These are phyloP conservation scores for Lasioglossum albipes DNA, from an alignment of 1,140 invertebrate species.

Conservation along the genomic window DNA sequence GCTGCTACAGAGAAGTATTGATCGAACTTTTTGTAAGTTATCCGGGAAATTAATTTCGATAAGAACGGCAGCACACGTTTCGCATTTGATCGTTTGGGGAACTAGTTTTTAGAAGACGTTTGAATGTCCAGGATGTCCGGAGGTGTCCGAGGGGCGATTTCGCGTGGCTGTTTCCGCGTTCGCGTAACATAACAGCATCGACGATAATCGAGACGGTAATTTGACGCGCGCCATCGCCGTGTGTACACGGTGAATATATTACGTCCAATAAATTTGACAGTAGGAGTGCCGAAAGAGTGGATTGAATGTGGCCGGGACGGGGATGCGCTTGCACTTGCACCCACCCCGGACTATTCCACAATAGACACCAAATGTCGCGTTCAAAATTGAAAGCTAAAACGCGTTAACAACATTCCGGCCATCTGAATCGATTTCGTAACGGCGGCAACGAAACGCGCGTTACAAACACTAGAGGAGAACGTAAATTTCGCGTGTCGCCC, in stretches of 20 bases:
- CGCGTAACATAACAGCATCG: slow-evolving; percentile 3
- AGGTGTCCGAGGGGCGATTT: not conserved
- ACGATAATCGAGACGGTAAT: slow-evolving; percentile 7
- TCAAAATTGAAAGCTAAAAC: slow-evolving; percentile 52
- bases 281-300: slow-evolving; percentile 33
- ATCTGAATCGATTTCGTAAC: slow-evolving; percentile 46
- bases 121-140: too few relatives aligned
- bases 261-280: slow-evolving; percentile 35
- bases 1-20: too few relatives aligned
- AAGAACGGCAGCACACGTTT: too few relatives aligned
- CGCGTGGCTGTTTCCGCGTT: not conserved
- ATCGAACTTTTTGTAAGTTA: too few relatives aligned
- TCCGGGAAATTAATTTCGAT: too few relatives aligned
- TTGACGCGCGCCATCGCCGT: not conserved
- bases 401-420: slow-evolving; percentile 49
- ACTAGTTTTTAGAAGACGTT: too few relatives aligned
- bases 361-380: slow-evolving; percentile 50
- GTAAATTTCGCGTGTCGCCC: slow-evolving; percentile 34
- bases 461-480: slow-evolving; percentile 36
- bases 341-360: slow-evolving; percentile 33
- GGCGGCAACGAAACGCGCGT: slow-evolving; percentile 28
- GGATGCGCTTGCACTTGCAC: slow-evolving; percentile 7
- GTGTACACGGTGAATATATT: slow-evolving; percentile 21
- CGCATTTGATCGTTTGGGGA: too few relatives aligned
- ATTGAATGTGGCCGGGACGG: slow-evolving; percentile 8